Conservation (phyloP, 2,113 vertebrate genomes). For the Barbus barbus region DNA sequence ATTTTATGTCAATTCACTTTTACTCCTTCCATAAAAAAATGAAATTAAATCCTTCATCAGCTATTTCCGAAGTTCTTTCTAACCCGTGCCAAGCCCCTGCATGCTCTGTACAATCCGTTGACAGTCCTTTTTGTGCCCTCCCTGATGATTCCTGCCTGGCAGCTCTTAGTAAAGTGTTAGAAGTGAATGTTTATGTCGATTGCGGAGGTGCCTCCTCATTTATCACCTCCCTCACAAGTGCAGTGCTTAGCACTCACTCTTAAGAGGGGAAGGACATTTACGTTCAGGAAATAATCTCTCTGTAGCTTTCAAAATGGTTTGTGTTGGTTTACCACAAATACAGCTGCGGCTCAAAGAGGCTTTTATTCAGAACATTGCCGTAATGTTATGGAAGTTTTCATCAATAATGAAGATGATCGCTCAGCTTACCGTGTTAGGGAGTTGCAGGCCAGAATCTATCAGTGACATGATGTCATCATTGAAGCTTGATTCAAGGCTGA, state of each 20-base stretch:
- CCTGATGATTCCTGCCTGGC: slow-evolving; percentile 62
- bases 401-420: slow-evolving; percentile 15
- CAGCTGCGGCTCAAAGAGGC: neutral
- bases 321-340: slow-evolving; percentile 22
- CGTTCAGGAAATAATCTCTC: neutral
- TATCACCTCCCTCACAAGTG: neutral
- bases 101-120: slow-evolving; percentile 9
- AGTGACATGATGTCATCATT: slow-evolving; percentile 88
- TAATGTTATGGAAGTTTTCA: neutral
- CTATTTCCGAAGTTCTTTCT: neutral
- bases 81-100: neutral
- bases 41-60: neutral
- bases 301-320: slow-evolving; percentile 11
- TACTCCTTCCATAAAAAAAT: neutral
- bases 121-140: slow-evolving; percentile 49
- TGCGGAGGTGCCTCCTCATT: neutral
- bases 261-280: slow-evolving; percentile 10
- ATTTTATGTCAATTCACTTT: slow-evolving; percentile 56
- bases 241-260: slow-evolving; percentile 14
- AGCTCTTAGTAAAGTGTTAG: slow-evolving; percentile 64
- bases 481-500: slow-evolving; percentile 91
- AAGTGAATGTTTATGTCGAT: slow-evolving; percentile 67
- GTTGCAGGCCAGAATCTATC: slow-evolving; percentile 82
- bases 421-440: slow-evolving; percentile 83
- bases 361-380: neutral